Percentiles rank a stretch among this genome's conserved stretches.
phyloP scores from a whole-genome alignment of 2,113 vertebrate species.

The Oreocharis arfaki region DNA sequence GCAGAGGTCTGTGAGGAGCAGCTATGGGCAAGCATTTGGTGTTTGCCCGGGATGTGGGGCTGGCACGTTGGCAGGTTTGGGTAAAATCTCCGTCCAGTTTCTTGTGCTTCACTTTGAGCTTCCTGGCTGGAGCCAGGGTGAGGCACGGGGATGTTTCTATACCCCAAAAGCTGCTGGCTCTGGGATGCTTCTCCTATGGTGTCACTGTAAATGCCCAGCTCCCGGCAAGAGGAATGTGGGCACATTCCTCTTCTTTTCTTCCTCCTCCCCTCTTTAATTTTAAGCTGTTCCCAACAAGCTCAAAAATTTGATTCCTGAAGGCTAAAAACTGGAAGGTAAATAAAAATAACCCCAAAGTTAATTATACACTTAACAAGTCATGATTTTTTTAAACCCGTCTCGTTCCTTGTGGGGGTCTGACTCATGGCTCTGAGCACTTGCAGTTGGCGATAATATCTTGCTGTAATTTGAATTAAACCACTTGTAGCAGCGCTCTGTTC shows the following conservation, averaged over 20 bases:
- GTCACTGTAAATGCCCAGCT: background rate
- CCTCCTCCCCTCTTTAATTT: background rate
- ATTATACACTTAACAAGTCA: conserved; percentile 51
- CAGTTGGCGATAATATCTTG: conserved; percentile 54
- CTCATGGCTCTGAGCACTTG: conserved; percentile 52
- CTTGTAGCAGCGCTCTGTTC: conserved; percentile 53
- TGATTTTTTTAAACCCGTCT: conserved; percentile 37
- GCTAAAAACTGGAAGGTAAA: conserved; percentile 59
- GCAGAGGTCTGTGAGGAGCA: background rate
- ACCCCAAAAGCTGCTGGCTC: background rate
- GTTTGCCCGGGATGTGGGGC: background rate
- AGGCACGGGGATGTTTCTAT: accelerated
- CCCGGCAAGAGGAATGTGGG: background rate
- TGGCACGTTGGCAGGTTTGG: accelerated
- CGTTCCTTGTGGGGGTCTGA: conserved; percentile 57
- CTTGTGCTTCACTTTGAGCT: background rate
- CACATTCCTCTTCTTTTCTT: background rate
- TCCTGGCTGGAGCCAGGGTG: background rate
- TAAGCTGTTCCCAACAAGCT: background rate
- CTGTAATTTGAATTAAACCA: conserved; percentile 64
- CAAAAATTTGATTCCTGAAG: conserved; percentile 31
- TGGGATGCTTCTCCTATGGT: accelerated
- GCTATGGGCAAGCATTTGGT: accelerated
- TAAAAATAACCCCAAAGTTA: conserved; percentile 61
- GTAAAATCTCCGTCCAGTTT: background rate